Percentiles rank a stretch among this genome's conserved stretches.
Conservation (phyloP, 2,113 vertebrate genomes). For the Phainopepla nitens region DNA sequence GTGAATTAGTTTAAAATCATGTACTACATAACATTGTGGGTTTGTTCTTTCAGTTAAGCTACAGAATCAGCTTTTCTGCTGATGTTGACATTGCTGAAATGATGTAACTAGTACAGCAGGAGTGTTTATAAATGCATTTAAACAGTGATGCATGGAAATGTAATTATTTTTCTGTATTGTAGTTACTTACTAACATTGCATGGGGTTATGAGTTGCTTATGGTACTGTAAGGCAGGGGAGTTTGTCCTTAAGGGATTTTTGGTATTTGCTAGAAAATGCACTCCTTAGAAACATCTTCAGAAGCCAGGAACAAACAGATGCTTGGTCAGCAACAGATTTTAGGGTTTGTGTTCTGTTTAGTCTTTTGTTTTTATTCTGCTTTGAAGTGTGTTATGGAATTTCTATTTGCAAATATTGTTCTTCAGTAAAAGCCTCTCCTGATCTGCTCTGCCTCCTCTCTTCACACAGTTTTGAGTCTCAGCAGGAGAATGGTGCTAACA, state of each 20-base stretch:
- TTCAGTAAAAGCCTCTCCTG: not conserved
- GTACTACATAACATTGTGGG: not conserved
- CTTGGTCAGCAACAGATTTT: not conserved
- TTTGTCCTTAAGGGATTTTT: not conserved
- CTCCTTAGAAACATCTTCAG: not conserved
- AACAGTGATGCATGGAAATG: not conserved
- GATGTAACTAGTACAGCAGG: not conserved
- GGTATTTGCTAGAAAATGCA: not conserved
- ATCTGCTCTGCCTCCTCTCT: not conserved
- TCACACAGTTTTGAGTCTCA: not conserved
- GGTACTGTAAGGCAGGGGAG: not conserved
- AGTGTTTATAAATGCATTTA: not conserved
- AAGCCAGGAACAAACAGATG: not conserved
- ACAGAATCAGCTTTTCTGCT: not conserved
- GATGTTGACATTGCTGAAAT: not conserved
- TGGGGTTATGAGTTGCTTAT: not conserved
- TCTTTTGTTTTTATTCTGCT: not conserved
- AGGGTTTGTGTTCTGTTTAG: not conserved
- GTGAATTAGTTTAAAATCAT: not conserved
- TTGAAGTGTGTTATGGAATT: not conserved
- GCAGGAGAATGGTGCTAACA: not conserved
- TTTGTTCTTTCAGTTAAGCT: not conserved
- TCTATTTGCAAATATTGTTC: not conserved
- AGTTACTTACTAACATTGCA: not conserved
- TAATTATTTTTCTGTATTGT: not conserved